A percentile compares a stretch with the other conserved stretches of the same genome.
phyloP scores from a whole-genome alignment of 2,797 vertebrate genomes.

The Coreius guichenoti region DNA sequence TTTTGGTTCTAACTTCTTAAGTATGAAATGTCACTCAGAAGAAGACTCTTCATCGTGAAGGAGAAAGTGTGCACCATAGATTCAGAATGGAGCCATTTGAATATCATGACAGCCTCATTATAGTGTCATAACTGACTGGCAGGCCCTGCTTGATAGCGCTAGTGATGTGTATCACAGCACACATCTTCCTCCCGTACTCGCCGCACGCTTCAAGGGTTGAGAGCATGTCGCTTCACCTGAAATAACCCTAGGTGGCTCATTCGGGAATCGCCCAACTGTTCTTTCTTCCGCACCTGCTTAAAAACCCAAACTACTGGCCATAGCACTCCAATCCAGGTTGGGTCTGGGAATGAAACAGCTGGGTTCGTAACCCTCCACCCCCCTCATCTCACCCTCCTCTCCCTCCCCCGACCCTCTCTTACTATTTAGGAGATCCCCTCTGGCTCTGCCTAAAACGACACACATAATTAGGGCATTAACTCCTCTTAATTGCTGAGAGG shows the following conservation, averaged over 20 bases:
- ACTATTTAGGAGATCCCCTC: conserved; percentile 64
- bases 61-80: conserved; percentile 14
- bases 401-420: conserved; percentile 42
- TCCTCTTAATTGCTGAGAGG: conserved; percentile 62
- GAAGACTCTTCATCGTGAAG: conserved; percentile 26
- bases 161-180: conserved; percentile 67
- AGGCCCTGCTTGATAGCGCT: conserved; percentile 76
- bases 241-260: conserved; percentile 28
- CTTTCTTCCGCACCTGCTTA: conserved; percentile 14
- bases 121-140: conserved; percentile 84
- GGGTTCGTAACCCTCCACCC: conserved; percentile 38
- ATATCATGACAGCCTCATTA: conserved; percentile 90
- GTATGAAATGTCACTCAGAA: background rate
- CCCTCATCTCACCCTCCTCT: conserved; percentile 28
- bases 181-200: conserved; percentile 10
- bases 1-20: conserved; percentile 6
- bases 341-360: conserved; percentile 52
- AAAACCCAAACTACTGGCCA: conserved; percentile 38
- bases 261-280: background rate
- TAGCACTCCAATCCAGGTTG: conserved; percentile 39
- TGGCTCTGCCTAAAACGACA: conserved; percentile 64
- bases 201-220: background rate
- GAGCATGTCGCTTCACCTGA: conserved; percentile 33
- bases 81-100: conserved; percentile 78
- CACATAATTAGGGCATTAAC: conserved; percentile 68